Evolutionary conservation across 2,113 vertebrate species (phyloP), one percentile per base, ranked within the genome.

Genomic region (Carassius auratus): DNA sequence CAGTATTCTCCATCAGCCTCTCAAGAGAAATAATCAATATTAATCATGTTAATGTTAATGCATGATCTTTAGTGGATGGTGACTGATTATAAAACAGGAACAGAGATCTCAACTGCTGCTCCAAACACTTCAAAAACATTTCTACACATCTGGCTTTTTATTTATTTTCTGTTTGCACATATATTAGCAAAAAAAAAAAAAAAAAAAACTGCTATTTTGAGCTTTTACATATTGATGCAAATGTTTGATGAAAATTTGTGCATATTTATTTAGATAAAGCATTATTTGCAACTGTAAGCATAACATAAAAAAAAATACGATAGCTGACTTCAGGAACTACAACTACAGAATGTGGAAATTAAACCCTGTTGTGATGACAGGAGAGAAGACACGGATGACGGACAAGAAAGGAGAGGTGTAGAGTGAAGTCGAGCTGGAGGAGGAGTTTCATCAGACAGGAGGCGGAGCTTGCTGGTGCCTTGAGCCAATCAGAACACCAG

Each of bases 381-480:
- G 93, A 94, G 97, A 96, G 48, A 99, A 98, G 91, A 99, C 97
- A 21, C 95, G 97, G 88, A 99, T 97, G 0, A 99, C 98, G 91
- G 98, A 99, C 93, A 98, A 99, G 90, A 99, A 99, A 92, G 1
- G 42, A 45, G 8, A 0, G 42, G 2, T 2, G 42, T 8, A 94
- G 97, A 0, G 97, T 99, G 90, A 97, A 99, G 64, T 98, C 90
- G 97, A 99, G 92, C 93, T 99, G 91, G 98, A 99, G 94, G 99
- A 97, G 86, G 97, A 99, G 89, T 99, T 99, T 81, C 86, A 98
- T 99, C 93, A 96, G 96, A 86, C 94, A 97, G 90, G 99, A 99
- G 84, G 94, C 96, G 0, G 97, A 99, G 92, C 94, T 99, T 75
- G 96, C 97, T 0, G 73, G 93, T 15, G 90, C 92, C 0, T 93